Conservation (phyloP, 1,140 invertebrate species). For the Octopus sinensis region DNA sequence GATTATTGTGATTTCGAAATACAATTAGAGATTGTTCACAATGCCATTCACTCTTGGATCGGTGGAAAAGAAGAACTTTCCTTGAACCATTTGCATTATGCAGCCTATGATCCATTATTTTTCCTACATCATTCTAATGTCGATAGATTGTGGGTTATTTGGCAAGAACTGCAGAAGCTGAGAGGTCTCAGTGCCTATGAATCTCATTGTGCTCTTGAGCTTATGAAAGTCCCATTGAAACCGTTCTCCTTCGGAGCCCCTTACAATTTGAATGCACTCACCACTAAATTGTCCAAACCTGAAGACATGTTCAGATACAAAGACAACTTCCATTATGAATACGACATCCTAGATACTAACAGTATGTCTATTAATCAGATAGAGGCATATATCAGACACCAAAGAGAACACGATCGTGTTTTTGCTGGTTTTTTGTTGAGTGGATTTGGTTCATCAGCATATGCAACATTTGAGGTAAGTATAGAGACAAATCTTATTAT, state of each 20-base stretch:
- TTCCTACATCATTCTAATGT: slow-evolving; percentile 31
- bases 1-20: slow-evolving; percentile 32
- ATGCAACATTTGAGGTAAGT: slow-evolving; percentile 19
- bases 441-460: slow-evolving; percentile 26
- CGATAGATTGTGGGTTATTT: slow-evolving; percentile 31
- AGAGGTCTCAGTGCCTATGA: slow-evolving; percentile 24
- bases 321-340: slow-evolving; percentile 28
- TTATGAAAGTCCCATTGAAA: slow-evolving; percentile 21
- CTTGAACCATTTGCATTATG: slow-evolving; percentile 32
- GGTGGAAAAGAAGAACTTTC: slow-evolving; percentile 23
- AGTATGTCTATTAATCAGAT: slow-evolving; percentile 17
- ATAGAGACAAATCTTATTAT: neutral
- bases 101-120: slow-evolving; percentile 34
- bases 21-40: slow-evolving; percentile 33
- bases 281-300: slow-evolving; percentile 22
- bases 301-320: slow-evolving; percentile 22
- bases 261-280: slow-evolving; percentile 26
- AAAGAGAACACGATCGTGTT: slow-evolving; percentile 18
- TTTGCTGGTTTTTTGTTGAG: slow-evolving; percentile 31
- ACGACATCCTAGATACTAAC: slow-evolving; percentile 26
- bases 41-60: slow-evolving; percentile 29
- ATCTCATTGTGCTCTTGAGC: slow-evolving; percentile 20
- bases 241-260: slow-evolving; percentile 26
- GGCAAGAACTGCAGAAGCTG: slow-evolving; percentile 27
- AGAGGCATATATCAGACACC: slow-evolving; percentile 20